These are phyloP conservation scores for Trichonephila clavipes DNA, from an alignment of 1,140 invertebrate genomes.

Conservation along the genomic window DNA sequence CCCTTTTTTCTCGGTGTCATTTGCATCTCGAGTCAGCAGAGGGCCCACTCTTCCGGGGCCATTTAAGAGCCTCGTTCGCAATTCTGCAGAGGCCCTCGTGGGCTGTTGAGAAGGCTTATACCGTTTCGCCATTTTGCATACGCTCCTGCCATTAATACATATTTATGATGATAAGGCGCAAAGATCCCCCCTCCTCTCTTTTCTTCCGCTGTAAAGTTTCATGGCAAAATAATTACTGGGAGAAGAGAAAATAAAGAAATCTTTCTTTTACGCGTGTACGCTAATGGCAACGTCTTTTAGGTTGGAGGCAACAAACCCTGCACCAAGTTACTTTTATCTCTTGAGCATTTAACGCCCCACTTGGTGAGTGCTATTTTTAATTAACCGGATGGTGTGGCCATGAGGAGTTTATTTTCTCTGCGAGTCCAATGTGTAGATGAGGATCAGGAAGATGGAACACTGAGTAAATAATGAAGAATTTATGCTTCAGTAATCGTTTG, in stretches of 20 bases:
- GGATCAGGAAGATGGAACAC: too few species aligned
- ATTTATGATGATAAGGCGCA: conserved; percentile 25
- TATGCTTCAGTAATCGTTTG: too few species aligned
- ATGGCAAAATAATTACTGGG: conserved; percentile 12
- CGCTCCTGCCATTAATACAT: conserved; percentile 11
- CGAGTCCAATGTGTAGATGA: not conserved
- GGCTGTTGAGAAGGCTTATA: not conserved
- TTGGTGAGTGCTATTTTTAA: conserved; percentile 19
- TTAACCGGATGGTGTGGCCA: not conserved
- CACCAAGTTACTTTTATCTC: not conserved
- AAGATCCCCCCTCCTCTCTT: not conserved
- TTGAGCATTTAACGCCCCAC: not conserved
- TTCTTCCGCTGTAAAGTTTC: conserved; percentile 17
- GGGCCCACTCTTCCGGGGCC: not conserved
- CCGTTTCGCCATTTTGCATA: not conserved
- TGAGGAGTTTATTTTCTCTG: not conserved
- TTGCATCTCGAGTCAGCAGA: not conserved
- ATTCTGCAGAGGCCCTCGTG: not conserved
- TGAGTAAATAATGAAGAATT: not conserved
- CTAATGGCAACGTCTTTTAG: too few species aligned
- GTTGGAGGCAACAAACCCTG: too few species aligned
- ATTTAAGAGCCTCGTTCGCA: conserved; percentile 2
- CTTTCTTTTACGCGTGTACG: too few species aligned
- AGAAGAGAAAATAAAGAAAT: not conserved
- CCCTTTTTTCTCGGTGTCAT: not conserved